Conservation (phyloP, 2,797 vertebrate genomes). For the Choloepus didactylus region DNA sequence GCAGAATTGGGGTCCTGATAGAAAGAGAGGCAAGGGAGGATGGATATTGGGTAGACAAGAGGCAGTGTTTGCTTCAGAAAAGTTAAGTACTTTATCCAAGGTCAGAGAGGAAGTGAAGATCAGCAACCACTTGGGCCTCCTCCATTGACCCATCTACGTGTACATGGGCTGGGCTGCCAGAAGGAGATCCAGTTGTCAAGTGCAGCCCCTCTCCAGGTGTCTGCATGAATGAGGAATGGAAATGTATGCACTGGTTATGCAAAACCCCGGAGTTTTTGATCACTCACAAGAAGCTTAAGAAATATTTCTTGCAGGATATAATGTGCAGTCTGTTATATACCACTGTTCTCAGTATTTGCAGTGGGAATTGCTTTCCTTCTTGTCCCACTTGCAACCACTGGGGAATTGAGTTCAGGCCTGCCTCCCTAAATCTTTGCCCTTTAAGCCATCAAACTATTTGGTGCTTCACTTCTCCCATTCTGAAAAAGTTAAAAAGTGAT, state of each 20-base stretch:
- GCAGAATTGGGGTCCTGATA: not conserved
- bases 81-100: not conserved
- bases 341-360: slow-evolving; percentile 50
- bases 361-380: slow-evolving; percentile 9
- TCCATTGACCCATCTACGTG: not conserved
- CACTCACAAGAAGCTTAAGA: not conserved
- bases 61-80: slow-evolving; percentile 18
- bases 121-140: not conserved
- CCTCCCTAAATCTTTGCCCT: not conserved
- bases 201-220: not conserved
- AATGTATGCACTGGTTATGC: slow-evolving; percentile 26
- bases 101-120: slow-evolving; percentile 3
- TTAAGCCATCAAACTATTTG: slow-evolving; percentile 27
- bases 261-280: slow-evolving; percentile 46
- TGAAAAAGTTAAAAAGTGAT: slow-evolving; percentile 31
- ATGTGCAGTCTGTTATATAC: not conserved
- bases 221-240: slow-evolving; percentile 23
- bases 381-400: not conserved
- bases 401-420: slow-evolving; percentile 19
- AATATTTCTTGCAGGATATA: slow-evolving; percentile 9
- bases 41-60: not conserved
- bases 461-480: slow-evolving; percentile 2
- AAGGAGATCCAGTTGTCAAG: not conserved
- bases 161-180: not conserved
- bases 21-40: slow-evolving; percentile 20